Evolutionary conservation across 2,888 invertebrate species (phyloP).

Genomic region (Caenorhabditis sp.): DNA sequence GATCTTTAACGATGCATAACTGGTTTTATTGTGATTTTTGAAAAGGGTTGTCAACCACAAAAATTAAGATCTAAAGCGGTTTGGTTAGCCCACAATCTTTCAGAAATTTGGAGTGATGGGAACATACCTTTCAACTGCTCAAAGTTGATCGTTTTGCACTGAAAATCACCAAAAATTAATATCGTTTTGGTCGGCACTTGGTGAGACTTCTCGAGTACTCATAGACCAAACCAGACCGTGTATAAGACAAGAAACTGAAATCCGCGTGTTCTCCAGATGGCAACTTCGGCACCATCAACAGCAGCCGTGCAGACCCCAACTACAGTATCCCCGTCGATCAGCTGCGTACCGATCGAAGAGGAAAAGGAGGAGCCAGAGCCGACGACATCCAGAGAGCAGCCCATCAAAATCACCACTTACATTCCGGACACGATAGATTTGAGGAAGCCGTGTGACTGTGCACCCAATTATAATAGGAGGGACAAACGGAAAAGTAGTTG

Average conservation of each 20-base stretch:
- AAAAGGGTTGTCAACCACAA: no score
- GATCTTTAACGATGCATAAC: no score
- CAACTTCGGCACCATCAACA: slow-evolving; percentile 63
- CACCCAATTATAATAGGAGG: slow-evolving; percentile 64
- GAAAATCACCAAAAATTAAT: no score
- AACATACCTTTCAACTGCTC: no score
- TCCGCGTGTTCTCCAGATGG: slow-evolving; percentile 40
- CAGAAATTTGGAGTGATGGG: no score
- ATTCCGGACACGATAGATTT: slow-evolving; percentile 59
- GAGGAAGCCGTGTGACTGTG: slow-evolving; percentile 68
- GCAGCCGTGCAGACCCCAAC: slow-evolving; percentile 59
- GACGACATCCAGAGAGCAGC: slow-evolving; percentile 48
- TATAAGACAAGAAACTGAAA: neutral
- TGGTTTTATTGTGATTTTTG: no score
- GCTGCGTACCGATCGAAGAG: slow-evolving; percentile 63
- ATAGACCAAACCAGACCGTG: no score
- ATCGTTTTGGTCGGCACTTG: no score
- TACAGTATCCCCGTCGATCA: slow-evolving; percentile 64
- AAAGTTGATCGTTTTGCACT: no score
- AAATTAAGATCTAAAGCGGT: no score
- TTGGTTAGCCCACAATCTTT: no score
- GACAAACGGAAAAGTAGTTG: slow-evolving; percentile 57
- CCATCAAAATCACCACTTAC: slow-evolving; percentile 49
- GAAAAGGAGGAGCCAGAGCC: slow-evolving; percentile 61
- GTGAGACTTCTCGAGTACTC: no score